Evolutionary conservation across 2,888 invertebrate species (phyloP).

Genomic region (Stictocephala bisonia): DNA sequence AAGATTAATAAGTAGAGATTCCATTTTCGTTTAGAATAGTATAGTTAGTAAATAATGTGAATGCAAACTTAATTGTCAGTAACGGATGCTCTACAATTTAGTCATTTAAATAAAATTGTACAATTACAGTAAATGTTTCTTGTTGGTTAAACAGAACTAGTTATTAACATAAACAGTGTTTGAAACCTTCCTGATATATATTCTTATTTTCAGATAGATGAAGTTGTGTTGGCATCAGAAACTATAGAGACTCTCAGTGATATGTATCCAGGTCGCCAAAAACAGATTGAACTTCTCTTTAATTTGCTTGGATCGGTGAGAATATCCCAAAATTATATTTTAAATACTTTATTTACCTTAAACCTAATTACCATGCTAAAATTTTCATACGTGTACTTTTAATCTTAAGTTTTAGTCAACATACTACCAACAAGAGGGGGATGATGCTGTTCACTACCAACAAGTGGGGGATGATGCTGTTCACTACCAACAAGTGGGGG

Average conservation of each 20-base stretch:
- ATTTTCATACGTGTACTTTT: background rate
- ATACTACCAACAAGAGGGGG: background rate
- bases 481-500: too few relatives aligned
- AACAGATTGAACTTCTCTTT: constrained; percentile 50
- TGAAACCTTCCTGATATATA: too few relatives aligned
- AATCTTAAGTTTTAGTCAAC: background rate
- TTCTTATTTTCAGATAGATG: too few relatives aligned
- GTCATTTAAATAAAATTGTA: too few relatives aligned
- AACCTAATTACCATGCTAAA: background rate
- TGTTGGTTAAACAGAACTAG: too few relatives aligned
- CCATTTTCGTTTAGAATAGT: too few relatives aligned
- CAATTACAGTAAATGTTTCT: too few relatives aligned
- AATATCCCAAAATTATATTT: background rate
- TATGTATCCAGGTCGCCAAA: constrained; percentile 49
- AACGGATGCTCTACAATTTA: too few relatives aligned
- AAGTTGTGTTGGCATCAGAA: constrained; percentile 12
- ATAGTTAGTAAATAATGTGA: too few relatives aligned
- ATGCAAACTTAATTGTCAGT: too few relatives aligned
- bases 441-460: background rate
- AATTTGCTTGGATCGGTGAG: constrained; percentile 52
- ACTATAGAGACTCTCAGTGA: constrained; percentile 39
- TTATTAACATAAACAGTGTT: too few relatives aligned
- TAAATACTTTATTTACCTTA: background rate
- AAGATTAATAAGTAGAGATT: too few relatives aligned
- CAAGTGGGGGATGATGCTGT: background rate